Evolutionary conservation across 2,113 vertebrate genomes (phyloP).

Genomic region (Coturnix japonica): DNA sequence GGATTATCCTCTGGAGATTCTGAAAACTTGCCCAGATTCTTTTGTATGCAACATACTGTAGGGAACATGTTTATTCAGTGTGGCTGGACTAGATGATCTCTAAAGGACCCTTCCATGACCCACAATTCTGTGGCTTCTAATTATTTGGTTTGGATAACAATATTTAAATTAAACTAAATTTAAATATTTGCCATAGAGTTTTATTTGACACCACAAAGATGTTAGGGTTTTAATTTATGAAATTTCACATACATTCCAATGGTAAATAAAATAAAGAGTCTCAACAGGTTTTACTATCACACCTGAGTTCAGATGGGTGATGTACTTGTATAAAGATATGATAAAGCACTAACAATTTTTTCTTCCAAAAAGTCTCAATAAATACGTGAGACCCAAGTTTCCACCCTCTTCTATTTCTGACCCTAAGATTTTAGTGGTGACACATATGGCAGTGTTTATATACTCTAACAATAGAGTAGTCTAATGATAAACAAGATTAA

Average conservation of each 20-base stretch:
- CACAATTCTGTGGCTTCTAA: neutral
- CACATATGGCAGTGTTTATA: conserved; percentile 19
- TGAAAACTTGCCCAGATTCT: neutral
- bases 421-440: neutral
- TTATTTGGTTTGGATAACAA: neutral
- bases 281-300: neutral
- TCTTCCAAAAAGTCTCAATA: neutral
- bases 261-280: neutral
- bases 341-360: neutral
- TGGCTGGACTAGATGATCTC: neutral
- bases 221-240: neutral
- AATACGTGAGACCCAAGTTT: neutral
- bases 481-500: conserved; percentile 74
- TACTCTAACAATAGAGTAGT: conserved; percentile 62
- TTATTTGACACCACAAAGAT: neutral
- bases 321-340: neutral
- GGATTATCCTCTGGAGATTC: too few relatives aligned
- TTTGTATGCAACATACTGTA: neutral
- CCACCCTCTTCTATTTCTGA: neutral
- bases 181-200: neutral
- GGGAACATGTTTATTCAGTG: neutral
- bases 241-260: neutral
- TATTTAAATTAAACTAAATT: neutral
- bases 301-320: neutral
- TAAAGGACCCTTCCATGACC: neutral